Conservation (phyloP, 2,888 invertebrate genomes). For the Polydrusus cervinus region DNA sequence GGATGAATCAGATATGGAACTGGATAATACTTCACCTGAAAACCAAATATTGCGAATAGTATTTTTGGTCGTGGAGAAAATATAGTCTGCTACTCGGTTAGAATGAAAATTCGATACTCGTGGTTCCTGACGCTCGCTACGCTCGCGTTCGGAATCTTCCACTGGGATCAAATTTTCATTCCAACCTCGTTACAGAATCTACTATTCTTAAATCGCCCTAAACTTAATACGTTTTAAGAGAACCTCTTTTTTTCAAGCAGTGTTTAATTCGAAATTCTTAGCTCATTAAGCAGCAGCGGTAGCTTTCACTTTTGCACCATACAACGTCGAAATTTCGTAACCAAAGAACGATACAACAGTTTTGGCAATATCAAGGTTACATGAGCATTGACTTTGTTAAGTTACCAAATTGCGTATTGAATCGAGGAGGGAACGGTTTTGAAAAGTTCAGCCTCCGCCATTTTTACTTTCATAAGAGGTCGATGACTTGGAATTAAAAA, state of each 20-base stretch:
- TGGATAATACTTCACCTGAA: too few species aligned
- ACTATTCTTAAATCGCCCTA: too few species aligned
- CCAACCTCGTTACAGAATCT: too few species aligned
- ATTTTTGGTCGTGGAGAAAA: too few species aligned
- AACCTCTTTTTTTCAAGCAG: conserved; percentile 31
- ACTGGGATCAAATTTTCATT: too few species aligned
- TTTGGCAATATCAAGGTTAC: conserved; percentile 66
- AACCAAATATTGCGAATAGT: too few species aligned
- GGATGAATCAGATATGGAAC: too few species aligned
- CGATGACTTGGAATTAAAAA: conserved; percentile 47
- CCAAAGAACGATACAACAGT: conserved; percentile 43
- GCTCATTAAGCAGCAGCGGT: conserved; percentile 27
- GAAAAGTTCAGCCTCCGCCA: conserved; percentile 29
- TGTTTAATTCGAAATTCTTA: conserved; percentile 43
- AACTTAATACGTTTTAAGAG: too few species aligned
- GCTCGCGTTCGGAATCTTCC: too few species aligned
- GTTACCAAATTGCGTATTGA: conserved; percentile 55
- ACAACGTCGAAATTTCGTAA: conserved; percentile 48
- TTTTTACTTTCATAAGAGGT: conserved; percentile 52
- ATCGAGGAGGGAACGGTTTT: conserved; percentile 28
- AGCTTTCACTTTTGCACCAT: conserved; percentile 54
- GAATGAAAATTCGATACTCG: too few species aligned
- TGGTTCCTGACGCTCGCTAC: too few species aligned
- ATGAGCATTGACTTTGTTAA: conserved; percentile 64
- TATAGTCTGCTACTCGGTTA: too few species aligned